A percentile compares a stretch with the other conserved stretches of the same genome.
Conservation (phyloP, 2,113 vertebrate species). For the Jacana jacana region DNA sequence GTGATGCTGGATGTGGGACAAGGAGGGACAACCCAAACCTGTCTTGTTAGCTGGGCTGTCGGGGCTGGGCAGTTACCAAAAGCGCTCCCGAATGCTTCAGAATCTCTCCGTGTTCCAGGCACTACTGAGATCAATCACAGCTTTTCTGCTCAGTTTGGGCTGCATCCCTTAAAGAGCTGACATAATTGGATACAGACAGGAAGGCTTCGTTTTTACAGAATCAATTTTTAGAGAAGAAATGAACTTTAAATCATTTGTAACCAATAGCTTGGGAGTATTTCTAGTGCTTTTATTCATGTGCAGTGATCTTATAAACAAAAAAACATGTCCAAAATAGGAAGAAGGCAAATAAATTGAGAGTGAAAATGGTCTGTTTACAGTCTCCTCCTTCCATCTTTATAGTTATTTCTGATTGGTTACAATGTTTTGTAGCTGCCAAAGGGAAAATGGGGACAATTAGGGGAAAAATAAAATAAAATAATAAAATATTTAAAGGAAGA, state of each 20-base stretch:
- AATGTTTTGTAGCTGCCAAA: neutral
- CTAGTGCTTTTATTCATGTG: neutral
- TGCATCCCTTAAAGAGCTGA: neutral
- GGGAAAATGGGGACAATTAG: neutral
- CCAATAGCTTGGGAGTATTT: neutral
- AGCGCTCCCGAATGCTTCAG: neutral
- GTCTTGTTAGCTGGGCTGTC: neutral
- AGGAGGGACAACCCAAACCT: neutral
- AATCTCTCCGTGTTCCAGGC: neutral
- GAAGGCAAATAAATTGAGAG: slow-evolving; percentile 5
- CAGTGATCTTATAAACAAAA: neutral
- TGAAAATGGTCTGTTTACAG: neutral
- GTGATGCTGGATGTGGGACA: accelerated
- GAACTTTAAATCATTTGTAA: neutral
- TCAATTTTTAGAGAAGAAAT: neutral
- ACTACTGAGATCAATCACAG: neutral
- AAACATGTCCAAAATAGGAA: neutral
- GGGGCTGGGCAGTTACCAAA: neutral
- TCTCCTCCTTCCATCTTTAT: neutral
- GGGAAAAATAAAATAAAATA: neutral
- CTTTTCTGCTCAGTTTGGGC: neutral
- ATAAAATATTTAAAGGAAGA: neutral
- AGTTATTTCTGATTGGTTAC: neutral
- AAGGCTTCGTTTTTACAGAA: neutral
- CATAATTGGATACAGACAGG: neutral